Percentiles rank a stretch among this genome's conserved stretches.
Evolutionary conservation across 2,797 vertebrate species (phyloP).

Genomic region (Alca torda): DNA sequence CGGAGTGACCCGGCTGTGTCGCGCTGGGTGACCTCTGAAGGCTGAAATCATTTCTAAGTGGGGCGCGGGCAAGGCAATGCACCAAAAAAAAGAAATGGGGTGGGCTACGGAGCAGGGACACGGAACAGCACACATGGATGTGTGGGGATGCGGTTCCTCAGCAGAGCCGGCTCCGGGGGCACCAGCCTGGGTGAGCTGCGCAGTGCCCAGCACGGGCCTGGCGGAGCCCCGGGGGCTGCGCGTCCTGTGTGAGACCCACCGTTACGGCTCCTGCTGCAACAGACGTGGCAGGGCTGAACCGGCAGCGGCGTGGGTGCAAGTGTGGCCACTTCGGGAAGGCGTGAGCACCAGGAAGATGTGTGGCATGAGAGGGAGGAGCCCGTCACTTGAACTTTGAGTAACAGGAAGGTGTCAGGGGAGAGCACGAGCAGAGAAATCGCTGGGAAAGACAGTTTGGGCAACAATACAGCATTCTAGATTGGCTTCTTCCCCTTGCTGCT

Average conservation of each 20-base stretch:
- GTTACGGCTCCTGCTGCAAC: neutral
- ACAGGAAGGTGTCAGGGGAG: neutral
- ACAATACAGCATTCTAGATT: neutral
- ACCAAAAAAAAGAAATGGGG: neutral
- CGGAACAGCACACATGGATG: rapidly evolving
- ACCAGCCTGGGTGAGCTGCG: neutral
- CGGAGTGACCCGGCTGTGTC: rapidly evolving
- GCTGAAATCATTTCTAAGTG: neutral
- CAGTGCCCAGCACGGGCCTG: neutral
- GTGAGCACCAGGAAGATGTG: neutral
- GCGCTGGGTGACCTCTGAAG: neutral
- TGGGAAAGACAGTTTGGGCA: neutral
- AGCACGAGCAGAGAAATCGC: neutral
- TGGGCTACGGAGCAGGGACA: rapidly evolving
- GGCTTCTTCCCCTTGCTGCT: neutral
- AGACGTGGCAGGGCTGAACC: neutral
- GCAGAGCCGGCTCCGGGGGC: neutral
- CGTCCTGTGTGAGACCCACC: rapidly evolving
- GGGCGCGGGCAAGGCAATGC: neutral
- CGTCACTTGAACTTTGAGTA: neutral
- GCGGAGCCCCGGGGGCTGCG: neutral
- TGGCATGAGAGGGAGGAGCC: neutral
- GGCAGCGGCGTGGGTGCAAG: neutral
- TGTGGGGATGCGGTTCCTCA: rapidly evolving
- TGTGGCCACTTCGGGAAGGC: neutral